These are phyloP conservation scores for Drosophila kepulauana DNA, from an alignment of 1,140 invertebrate species.

Conservation along the genomic window DNA sequence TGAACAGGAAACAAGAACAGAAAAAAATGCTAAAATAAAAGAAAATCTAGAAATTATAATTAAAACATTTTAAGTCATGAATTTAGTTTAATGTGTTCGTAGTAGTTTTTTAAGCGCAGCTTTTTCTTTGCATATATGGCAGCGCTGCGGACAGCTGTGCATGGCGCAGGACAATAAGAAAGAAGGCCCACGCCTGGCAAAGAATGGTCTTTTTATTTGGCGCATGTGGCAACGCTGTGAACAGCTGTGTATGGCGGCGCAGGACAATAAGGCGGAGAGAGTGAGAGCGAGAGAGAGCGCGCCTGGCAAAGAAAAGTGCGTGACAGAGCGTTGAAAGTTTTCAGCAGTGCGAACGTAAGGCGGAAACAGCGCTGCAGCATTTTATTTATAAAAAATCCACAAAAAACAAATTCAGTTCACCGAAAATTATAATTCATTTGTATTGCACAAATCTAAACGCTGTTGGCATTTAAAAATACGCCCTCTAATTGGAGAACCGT, in stretches of 20 bases:
- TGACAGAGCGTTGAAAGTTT: slow-evolving; percentile 74
- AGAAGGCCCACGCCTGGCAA: not conserved
- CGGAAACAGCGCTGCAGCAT: slow-evolving; percentile 35
- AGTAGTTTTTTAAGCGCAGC: too few species aligned
- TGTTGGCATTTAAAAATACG: not conserved
- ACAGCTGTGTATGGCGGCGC: slow-evolving; percentile 64
- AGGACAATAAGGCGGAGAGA: slow-evolving; percentile 47
- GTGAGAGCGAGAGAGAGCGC: slow-evolving; percentile 24
- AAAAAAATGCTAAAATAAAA: slow-evolving; percentile 16
- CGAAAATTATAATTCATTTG: not conserved
- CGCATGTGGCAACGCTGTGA: slow-evolving; percentile 40
- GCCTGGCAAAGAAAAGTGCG: slow-evolving; percentile 6
- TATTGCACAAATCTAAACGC: not conserved
- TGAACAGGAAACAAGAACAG: slow-evolving; percentile 38
- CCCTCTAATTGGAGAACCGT: slow-evolving; percentile 17
- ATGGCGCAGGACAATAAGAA: too few species aligned
- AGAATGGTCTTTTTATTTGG: not conserved
- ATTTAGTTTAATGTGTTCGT: not conserved
- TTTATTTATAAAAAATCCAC: slow-evolving; percentile 57
- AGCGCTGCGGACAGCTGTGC: too few species aligned
- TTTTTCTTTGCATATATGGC: too few species aligned
- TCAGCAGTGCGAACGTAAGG: slow-evolving; percentile 64
- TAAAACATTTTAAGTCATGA: not conserved
- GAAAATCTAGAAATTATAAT: slow-evolving; percentile 12
- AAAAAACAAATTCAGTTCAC: slow-evolving; percentile 1